These are phyloP conservation scores for Apocheima hispidaria DNA, from an alignment of 2,888 invertebrate genomes.

Conservation along the genomic window DNA sequence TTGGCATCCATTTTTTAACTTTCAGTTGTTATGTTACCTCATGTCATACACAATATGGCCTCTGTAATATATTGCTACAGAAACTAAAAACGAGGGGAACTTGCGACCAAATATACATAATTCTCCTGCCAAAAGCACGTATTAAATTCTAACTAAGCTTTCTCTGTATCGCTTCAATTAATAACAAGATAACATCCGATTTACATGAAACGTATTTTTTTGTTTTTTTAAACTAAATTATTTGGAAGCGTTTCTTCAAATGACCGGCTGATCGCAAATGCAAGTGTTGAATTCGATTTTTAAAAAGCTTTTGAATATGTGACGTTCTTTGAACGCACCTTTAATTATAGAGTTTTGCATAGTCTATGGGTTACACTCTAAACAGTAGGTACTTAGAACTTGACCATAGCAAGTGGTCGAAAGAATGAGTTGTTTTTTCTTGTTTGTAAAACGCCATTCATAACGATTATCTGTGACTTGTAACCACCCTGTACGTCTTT, in stretches of 20 bases:
- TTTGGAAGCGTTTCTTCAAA: conserved; percentile 74
- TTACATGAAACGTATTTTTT: conserved; percentile 72
- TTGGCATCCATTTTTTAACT: too few species aligned
- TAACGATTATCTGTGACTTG: too few species aligned
- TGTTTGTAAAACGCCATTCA: too few species aligned
- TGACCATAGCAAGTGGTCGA: too few species aligned
- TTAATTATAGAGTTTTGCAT: too few species aligned
- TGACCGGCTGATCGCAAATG: conserved; percentile 84
- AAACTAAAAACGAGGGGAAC: background rate
- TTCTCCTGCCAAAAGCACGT: conserved; percentile 49
- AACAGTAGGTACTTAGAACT: too few species aligned
- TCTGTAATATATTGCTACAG: background rate
- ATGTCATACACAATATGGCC: background rate
- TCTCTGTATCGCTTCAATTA: conserved; percentile 42
- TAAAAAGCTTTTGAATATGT: too few species aligned
- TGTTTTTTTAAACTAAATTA: conserved; percentile 53
- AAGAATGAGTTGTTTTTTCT: too few species aligned
- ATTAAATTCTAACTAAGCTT: conserved; percentile 69
- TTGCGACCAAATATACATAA: background rate
- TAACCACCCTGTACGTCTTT: too few species aligned
- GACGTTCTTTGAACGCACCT: too few species aligned
- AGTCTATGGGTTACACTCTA: too few species aligned
- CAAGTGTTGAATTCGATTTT: conserved; percentile 25
- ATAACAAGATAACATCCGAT: conserved; percentile 54
- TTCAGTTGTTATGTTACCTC: background rate